phyloP scores from a whole-genome alignment of 2,888 invertebrate genomes.

The Diarsia mendica region DNA sequence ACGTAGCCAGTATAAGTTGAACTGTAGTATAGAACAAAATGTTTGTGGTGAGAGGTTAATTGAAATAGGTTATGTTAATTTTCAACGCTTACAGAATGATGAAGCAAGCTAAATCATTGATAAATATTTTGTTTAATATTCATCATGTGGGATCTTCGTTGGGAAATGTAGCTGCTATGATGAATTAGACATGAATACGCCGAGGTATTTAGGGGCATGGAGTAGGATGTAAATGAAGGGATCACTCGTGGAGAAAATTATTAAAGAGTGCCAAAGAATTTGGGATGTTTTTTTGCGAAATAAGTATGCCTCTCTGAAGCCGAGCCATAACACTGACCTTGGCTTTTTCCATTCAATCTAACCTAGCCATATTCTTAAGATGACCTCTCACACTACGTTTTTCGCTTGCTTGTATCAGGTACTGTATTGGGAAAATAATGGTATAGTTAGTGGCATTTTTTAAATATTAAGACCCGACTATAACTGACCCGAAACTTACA shows the following conservation, averaged over 20 bases:
- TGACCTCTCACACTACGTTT: background rate
- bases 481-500: no score
- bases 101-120: slow-evolving; percentile 55
- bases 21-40: background rate
- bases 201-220: slow-evolving; percentile 52
- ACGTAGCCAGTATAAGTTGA: slow-evolving; percentile 6
- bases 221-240: slow-evolving; percentile 37
- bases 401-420: background rate
- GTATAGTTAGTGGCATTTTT: no score
- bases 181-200: slow-evolving; percentile 69
- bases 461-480: no score
- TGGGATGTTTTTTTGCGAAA: background rate
- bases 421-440: no score
- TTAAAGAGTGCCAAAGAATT: background rate
- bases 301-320: background rate
- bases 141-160: slow-evolving; percentile 67
- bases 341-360: background rate
- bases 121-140: slow-evolving; percentile 68
- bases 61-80: slow-evolving; percentile 60
- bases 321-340: background rate
- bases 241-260: background rate
- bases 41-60: slow-evolving; percentile 37
- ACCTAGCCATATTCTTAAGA: background rate
- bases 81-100: slow-evolving; percentile 63
- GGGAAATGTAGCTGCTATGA: slow-evolving; percentile 72